Evolutionary conservation across 2,113 vertebrate species (phyloP), one percentile per base, ranked within the genome.

Genomic region (Galemys pyrenaicus): DNA sequence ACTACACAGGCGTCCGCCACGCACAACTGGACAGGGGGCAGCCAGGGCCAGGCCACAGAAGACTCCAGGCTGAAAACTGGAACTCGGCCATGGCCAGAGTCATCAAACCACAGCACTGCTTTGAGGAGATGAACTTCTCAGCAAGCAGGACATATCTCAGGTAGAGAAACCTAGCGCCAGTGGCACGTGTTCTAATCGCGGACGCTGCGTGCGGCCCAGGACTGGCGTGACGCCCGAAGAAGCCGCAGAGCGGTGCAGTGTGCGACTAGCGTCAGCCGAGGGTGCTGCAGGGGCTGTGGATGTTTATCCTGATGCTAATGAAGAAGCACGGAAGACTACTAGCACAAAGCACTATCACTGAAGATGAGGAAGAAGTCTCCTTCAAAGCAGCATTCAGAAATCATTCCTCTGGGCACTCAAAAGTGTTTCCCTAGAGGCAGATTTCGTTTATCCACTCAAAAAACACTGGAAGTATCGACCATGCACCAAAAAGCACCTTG

Each of bases 401-500:
- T 68, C 37, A 39, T 35, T 35, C 49, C 11, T n/a, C 2, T 44
- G 15, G 13, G 46, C 51, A 44, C 5, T 44, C 44, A 54, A 24
- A 62, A 15, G 9, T 46, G 2, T 41, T 92, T 74, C 90, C 56
- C 89, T 41, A 22, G 35, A 87, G 32, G 24, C 30, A 44, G 7
- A 64, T 82, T 82, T 86, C 32, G 86, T 41, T 81, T 60, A 94
- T 15, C 73, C 41, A n/a, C n/a, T 94, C 84, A 71, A 89, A 26
- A 60, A 89, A 89, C 37, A 84, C 9, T 62, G 28, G 15, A 4
- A 73, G 92, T 41, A 54, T 35, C 41, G 10, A 60, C 28, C 37
- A 24, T 9, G 9, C 49, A 51, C 46, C 67, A 85, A 35, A 89
- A 70, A 83, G 41, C 9, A 78, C 54, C 22, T 32, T 16, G 58